Evolutionary conservation across 2,797 vertebrate genomes (phyloP).

Genomic region (Myotis findleyi): DNA sequence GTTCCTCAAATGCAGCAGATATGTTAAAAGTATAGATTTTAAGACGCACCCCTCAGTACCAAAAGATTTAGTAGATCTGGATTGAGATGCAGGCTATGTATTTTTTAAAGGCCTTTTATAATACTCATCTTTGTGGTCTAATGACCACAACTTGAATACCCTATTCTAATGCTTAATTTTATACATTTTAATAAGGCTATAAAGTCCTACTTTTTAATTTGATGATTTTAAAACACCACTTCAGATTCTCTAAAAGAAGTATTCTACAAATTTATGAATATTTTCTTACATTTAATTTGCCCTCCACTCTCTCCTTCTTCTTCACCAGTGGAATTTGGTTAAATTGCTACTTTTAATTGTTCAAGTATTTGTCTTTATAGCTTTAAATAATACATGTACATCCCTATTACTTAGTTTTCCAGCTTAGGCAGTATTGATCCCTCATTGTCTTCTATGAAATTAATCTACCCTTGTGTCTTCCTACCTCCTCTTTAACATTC

Average conservation of each 20-base stretch:
- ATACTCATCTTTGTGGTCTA: not conserved
- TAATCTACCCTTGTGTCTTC: not conserved
- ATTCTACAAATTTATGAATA: not conserved
- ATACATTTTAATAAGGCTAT: not conserved
- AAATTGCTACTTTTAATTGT: not conserved
- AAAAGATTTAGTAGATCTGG: not conserved
- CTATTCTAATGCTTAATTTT: not conserved
- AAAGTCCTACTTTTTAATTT: constrained; percentile 6
- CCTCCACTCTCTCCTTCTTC: not conserved
- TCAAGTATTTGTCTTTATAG: not conserved
- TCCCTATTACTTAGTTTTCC: not conserved
- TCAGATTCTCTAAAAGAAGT: not conserved
- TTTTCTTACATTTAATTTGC: not conserved
- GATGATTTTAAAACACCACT: not conserved
- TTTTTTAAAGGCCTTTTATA: not conserved
- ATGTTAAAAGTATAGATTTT: not conserved
- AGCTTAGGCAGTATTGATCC: not conserved
- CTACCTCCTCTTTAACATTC: not conserved
- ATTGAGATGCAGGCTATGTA: not conserved
- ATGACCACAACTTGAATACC: not conserved
- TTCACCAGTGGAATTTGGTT: not conserved
- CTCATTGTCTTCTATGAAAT: not conserved
- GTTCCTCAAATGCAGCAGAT: not conserved
- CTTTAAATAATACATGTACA: not conserved
- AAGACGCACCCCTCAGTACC: not conserved